A percentile compares a stretch with the other conserved stretches of the same genome.
Conservation (phyloP, 2,888 invertebrate genomes). For the Steromphala cineraria region DNA sequence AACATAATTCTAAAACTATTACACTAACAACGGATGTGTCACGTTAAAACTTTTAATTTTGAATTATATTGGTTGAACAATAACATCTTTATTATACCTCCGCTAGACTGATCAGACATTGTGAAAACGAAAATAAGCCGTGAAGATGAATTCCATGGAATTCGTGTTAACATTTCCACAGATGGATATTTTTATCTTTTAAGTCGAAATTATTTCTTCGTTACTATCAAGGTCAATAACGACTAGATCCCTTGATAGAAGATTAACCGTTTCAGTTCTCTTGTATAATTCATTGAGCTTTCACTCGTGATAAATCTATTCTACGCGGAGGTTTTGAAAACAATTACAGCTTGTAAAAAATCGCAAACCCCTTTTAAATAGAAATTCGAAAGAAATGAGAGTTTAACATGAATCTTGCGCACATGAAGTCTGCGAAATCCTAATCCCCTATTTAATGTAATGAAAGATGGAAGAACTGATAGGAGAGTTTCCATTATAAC, state of each 20-base stretch:
- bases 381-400: slow-evolving; percentile 8
- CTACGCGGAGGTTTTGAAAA: not conserved
- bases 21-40: too few species aligned
- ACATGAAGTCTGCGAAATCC: not conserved
- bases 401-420: slow-evolving; percentile 2
- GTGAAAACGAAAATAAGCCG: not conserved
- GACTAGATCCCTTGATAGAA: not conserved
- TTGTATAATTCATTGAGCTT: not conserved
- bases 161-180: not conserved
- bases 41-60: too few species aligned
- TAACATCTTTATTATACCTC: too few species aligned
- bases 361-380: slow-evolving; percentile 4
- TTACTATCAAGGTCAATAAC: not conserved
- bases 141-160: not conserved
- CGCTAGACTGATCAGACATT: too few species aligned
- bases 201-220: slow-evolving; percentile 2
- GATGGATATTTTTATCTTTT: not conserved
- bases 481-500: not conserved
- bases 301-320: not conserved
- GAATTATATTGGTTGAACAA: too few species aligned
- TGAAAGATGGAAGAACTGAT: not conserved
- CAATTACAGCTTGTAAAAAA: not conserved
- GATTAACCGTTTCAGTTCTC: not conserved
- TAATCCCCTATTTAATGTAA: not conserved
- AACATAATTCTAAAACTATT: too few species aligned